phyloP scores from a whole-genome alignment of 2,797 vertebrate species.

The Danio aesculapii region DNA sequence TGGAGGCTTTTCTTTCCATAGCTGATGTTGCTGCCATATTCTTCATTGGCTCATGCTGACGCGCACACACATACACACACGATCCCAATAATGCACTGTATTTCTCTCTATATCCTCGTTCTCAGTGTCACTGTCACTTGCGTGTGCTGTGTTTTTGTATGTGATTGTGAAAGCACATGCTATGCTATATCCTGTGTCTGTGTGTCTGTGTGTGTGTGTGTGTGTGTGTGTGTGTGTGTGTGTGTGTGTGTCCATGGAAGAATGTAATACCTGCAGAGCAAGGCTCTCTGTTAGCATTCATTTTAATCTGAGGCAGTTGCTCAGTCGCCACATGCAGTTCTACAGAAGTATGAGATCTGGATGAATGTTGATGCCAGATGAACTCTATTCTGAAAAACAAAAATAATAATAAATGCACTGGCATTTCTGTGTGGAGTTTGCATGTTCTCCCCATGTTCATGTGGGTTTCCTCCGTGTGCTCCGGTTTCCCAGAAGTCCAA shows the following conservation, averaged over 20 bases:
- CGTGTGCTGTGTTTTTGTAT: conserved; percentile 3
- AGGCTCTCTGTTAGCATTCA: conserved; percentile 5
- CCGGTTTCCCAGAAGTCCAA: no score
- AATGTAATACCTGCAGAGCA: neutral
- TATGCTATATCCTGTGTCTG: neutral
- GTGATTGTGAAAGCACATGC: neutral
- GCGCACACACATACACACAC: neutral
- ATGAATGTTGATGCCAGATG: neutral
- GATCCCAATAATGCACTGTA: conserved; percentile 1
- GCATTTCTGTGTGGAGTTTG: no score
- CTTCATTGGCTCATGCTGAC: conserved; percentile 22
- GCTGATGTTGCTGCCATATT: conserved; percentile 48
- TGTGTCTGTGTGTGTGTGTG: no score
- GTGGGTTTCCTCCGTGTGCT: no score
- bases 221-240: neutral
- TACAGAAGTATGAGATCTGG: neutral
- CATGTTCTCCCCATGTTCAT: no score
- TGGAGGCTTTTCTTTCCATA: conserved; percentile 42
- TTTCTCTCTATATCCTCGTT: conserved; percentile 17
- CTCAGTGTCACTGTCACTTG: neutral
- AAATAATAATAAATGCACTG: no score
- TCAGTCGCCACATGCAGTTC: neutral
- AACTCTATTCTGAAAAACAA: no score
- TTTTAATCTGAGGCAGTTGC: neutral
- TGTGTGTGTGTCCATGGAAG: neutral